Evolutionary conservation across 2,113 vertebrate species (phyloP), one percentile per base, ranked within the genome.

Genomic region (Oreocharis arfaki): DNA sequence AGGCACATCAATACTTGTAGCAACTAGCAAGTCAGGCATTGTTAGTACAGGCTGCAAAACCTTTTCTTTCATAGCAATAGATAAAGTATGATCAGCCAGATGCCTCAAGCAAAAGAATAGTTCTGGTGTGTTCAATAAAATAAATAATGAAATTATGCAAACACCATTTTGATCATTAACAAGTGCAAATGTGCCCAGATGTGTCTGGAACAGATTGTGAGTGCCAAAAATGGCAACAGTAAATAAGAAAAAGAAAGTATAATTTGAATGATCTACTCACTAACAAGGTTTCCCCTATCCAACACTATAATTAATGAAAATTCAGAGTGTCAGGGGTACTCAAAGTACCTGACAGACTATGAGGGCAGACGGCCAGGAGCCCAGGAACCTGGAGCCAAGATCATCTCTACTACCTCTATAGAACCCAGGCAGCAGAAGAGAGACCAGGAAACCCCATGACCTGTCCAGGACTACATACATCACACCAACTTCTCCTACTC

Each of bases 301-400:
- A 77, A 3, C 13, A 9, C 12, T 55, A 19, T 28, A 63, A 46
- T 5, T 84, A 6, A 84, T 2, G 3, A 77, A 84, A 82, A 55
- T 70, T 49, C 56, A 26, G 20, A 35, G 4, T 39, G 4, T 16
- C 53, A 19, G 7, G 30, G 2, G 0, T 73, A 55, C 18, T 65
- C 37, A 61, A 28, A 69, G 13, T 41, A 70, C 12, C 17, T 84
- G 70, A 63, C 68, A 63, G 33, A 61, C 50, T 47, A 5, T 32
- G 10, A 3, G 9, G 9, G 14, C 2, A 13, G 21, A 23, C 0
- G 0, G 18, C 23, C 42, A 24, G 22, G 19, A 44, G 23, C 44
- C 65, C 33, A 47, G 65, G 24, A 68, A 14, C 17, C 33, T 27
- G 35, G 39, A 74, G 8, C 3, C 35, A 75, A 74, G 47, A 81